These are phyloP conservation scores for Euclidia mi DNA, from an alignment of 2,888 invertebrate genomes.

Conservation along the genomic window DNA sequence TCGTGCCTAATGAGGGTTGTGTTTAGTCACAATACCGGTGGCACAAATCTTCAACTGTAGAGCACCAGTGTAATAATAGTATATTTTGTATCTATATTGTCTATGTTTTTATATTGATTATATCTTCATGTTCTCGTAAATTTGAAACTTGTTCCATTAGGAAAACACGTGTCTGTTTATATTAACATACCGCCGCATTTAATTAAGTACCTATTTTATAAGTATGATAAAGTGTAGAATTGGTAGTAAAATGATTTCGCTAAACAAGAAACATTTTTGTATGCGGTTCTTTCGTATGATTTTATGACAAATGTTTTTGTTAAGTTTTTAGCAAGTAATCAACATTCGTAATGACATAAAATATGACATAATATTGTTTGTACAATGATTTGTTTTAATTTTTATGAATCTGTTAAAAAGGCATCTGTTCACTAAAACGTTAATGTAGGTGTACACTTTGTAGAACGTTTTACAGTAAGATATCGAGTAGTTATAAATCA, in stretches of 20 bases:
- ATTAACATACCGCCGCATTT: background rate
- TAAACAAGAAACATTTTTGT: background rate
- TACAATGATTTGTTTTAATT: constrained; percentile 43
- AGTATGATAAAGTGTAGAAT: background rate
- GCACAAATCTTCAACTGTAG: background rate
- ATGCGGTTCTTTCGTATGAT: constrained; percentile 11
- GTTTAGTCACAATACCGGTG: background rate
- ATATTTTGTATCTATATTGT: no score
- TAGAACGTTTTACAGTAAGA: background rate
- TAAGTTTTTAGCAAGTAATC: constrained; percentile 39
- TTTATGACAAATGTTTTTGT: constrained; percentile 40
- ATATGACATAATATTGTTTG: constrained; percentile 37
- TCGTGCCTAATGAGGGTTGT: no score
- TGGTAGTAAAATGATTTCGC: background rate
- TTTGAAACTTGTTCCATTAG: background rate
- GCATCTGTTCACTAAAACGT: constrained; percentile 21
- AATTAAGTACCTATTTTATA: background rate
- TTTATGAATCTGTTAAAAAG: constrained; percentile 37
- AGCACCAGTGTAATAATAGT: no score
- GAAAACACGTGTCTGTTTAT: background rate
- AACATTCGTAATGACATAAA: constrained; percentile 7
- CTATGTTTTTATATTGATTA: no score
- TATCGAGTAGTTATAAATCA: background rate
- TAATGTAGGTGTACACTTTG: no score
- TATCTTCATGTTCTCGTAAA: background rate